phyloP scores from a whole-genome alignment of 2,797 vertebrate species.

The Limnodromus scolopaceus region DNA sequence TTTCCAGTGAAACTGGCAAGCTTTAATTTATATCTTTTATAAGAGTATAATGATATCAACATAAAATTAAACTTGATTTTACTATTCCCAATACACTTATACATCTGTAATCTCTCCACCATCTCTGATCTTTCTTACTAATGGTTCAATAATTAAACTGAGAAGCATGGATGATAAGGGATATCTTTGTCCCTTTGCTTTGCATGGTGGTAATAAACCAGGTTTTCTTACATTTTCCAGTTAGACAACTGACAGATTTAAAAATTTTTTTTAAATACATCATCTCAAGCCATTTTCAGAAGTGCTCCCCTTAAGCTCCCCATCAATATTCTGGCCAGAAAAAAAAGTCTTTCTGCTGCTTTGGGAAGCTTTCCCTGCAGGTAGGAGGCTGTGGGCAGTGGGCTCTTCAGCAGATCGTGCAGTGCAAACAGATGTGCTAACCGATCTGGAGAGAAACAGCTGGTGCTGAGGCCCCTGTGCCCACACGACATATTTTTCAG shows the following conservation, averaged over 20 bases:
- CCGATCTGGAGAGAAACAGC: background rate
- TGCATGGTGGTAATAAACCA: background rate
- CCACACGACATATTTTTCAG: fast-evolving
- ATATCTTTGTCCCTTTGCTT: background rate
- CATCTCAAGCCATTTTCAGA: background rate
- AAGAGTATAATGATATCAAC: constrained; percentile 7
- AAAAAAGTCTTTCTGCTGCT: background rate
- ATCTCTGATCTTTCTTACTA: constrained; percentile 16
- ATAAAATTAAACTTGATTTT: constrained; percentile 50
- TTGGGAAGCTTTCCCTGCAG: background rate
- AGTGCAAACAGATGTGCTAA: background rate
- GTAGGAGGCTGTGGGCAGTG: background rate
- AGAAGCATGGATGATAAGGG: background rate
- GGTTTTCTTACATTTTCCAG: background rate
- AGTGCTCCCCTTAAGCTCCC: background rate
- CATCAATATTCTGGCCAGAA: background rate
- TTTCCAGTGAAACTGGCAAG: constrained; percentile 13
- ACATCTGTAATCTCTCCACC: background rate
- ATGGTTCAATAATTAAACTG: constrained; percentile 40
- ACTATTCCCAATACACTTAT: background rate
- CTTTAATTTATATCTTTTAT: constrained; percentile 20
- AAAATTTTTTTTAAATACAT: background rate
- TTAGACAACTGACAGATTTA: background rate
- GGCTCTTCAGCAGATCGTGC: background rate
- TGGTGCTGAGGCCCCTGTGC: background rate